phyloP scores from a whole-genome alignment of 2,797 vertebrate species.

The Danio tinwini region DNA sequence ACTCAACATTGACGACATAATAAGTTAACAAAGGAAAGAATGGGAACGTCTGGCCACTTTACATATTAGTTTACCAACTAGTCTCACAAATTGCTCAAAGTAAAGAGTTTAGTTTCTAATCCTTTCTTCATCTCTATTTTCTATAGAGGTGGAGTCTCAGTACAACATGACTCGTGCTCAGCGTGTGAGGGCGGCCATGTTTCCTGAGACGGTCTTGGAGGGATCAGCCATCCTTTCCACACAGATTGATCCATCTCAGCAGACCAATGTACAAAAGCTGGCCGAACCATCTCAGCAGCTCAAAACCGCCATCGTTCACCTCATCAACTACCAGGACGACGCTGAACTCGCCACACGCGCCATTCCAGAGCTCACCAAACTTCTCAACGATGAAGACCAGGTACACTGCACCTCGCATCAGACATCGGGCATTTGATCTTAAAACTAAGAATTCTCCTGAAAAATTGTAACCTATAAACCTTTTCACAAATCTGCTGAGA shows the following conservation, averaged over 20 bases:
- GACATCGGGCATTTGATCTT: background rate
- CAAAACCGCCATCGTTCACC: constrained; percentile 93
- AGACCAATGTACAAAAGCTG: constrained; percentile 95
- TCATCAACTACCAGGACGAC: constrained; percentile 99
- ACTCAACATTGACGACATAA: too few species aligned
- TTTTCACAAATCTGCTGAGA: too few species aligned
- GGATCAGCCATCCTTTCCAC: constrained; percentile 84
- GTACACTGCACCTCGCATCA: constrained; percentile 66
- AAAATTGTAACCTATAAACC: too few species aligned
- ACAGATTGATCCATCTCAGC: constrained; percentile 86
- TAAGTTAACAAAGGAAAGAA: too few species aligned
- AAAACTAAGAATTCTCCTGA: too few species aligned
- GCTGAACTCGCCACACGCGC: constrained; percentile 94
- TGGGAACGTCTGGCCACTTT: too few species aligned
- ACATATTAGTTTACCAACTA: too few species aligned
- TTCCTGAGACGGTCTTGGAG: constrained; percentile 86
- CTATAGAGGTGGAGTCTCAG: constrained; percentile 82
- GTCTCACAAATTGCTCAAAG: background rate
- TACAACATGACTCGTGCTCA: constrained; percentile 86
- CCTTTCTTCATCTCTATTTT: background rate
- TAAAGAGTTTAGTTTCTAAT: background rate
- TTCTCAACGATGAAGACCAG: constrained; percentile 96
- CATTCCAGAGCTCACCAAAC: constrained; percentile 95
- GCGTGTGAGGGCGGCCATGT: constrained; percentile 93
- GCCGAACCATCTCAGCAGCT: constrained; percentile 97